phyloP scores from a whole-genome alignment of 2,113 vertebrate species.

The Oncorhynchus clarkii region DNA sequence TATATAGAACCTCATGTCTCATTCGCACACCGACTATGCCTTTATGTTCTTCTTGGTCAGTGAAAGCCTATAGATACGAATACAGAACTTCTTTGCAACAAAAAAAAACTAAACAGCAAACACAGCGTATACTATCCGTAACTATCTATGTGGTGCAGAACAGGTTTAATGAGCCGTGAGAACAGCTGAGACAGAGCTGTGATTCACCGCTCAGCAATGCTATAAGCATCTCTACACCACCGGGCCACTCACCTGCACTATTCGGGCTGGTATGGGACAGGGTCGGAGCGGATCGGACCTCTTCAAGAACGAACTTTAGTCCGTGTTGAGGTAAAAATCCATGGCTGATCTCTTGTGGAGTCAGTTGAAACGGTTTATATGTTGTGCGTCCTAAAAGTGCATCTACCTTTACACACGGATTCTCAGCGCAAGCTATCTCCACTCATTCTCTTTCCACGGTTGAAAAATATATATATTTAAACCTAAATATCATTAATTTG shows the following conservation, averaged over 20 bases:
- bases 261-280: neutral
- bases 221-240: neutral
- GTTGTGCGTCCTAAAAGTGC: slow-evolving; percentile 2
- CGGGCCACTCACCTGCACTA: slow-evolving; percentile 45
- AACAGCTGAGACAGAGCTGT: slow-evolving; percentile 16
- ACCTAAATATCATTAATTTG: too few species aligned
- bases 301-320: neutral
- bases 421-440: neutral
- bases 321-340: neutral
- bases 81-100: neutral
- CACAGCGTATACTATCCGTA: slow-evolving; percentile 35
- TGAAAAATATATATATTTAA: slow-evolving; percentile 27
- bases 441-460: neutral
- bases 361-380: neutral
- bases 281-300: neutral
- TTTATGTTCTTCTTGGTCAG: neutral
- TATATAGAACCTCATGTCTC: too few species aligned
- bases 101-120: neutral
- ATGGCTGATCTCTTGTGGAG: neutral
- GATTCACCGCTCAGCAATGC: slow-evolving; percentile 52
- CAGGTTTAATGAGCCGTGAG: slow-evolving; percentile 12
- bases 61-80: neutral
- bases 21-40: too few species aligned
- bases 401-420: neutral
- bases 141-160: slow-evolving; percentile 37